Evolutionary conservation across 2,797 vertebrate species (phyloP).

Genomic region (Cirrhinus mrigala): DNA sequence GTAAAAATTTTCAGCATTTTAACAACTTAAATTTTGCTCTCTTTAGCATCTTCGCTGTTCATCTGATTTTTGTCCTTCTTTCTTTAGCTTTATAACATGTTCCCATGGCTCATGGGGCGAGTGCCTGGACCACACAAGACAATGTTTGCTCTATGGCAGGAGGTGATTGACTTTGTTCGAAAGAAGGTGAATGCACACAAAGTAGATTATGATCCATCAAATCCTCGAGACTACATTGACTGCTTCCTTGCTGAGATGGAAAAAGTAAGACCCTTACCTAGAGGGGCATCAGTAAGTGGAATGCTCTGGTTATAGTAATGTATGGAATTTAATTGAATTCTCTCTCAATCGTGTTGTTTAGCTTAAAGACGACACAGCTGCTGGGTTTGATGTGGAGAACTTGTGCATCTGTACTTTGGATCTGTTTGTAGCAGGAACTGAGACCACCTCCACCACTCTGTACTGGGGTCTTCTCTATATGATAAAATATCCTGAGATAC

Average conservation of each 20-base stretch:
- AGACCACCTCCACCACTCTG: conserved; percentile 76
- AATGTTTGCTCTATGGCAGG: conserved; percentile 40
- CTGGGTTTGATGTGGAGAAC: conserved; percentile 39
- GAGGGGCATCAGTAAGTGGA: not conserved
- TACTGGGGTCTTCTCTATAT: conserved; percentile 85
- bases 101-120: conserved; percentile 69
- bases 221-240: conserved; percentile 79
- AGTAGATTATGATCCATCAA: conserved; percentile 65
- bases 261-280: conserved; percentile 68
- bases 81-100: conserved; percentile 67
- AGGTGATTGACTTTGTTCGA: conserved; percentile 52
- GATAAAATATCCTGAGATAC: conserved; percentile 81
- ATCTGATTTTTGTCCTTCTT: not conserved
- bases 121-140: conserved; percentile 71
- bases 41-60: not conserved
- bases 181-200: conserved; percentile 69
- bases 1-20: conserved; percentile 57
- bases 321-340: not conserved
- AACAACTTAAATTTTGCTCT: not conserved
- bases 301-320: not conserved
- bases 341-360: not conserved
- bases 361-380: conserved; percentile 15
- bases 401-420: conserved; percentile 67
- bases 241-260: conserved; percentile 75
- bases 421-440: conserved; percentile 80